phyloP scores from a whole-genome alignment of 2,888 invertebrate species.

The Melanchra persicariae region DNA sequence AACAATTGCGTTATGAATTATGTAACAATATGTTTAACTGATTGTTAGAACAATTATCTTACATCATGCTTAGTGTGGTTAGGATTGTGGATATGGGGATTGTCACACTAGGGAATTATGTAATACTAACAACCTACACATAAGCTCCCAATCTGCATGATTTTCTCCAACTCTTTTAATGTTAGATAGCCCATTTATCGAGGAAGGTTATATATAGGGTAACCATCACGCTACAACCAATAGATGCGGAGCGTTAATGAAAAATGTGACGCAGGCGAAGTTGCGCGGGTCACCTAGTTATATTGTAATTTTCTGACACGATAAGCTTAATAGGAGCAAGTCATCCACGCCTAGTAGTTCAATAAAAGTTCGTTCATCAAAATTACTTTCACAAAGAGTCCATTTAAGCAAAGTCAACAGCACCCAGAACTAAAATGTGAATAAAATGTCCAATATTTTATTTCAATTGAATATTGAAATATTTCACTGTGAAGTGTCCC shows the following conservation, averaged over 20 bases:
- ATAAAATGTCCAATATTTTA: slow-evolving; percentile 38
- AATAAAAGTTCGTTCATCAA: not conserved
- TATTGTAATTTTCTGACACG: too few relatives aligned
- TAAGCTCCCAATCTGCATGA: too few relatives aligned
- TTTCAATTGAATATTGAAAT: slow-evolving; percentile 54
- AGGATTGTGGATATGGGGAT: slow-evolving; percentile 22
- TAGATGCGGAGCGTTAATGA: too few relatives aligned
- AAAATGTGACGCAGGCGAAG: too few relatives aligned
- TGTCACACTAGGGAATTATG: not conserved
- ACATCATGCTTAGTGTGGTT: slow-evolving; percentile 27
- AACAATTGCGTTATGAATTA: slow-evolving; percentile 22
- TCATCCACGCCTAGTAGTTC: too few relatives aligned
- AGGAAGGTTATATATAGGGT: too few relatives aligned
- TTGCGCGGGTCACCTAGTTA: too few relatives aligned
- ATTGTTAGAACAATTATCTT: slow-evolving; percentile 50
- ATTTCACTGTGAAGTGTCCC: slow-evolving; percentile 53
- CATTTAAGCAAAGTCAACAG: slow-evolving; percentile 25
- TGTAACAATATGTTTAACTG: slow-evolving; percentile 6
- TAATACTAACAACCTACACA: too few relatives aligned
- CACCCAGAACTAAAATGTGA: slow-evolving; percentile 25
- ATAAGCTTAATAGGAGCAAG: too few relatives aligned
- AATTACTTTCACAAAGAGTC: slow-evolving; percentile 4
- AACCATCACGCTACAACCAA: too few relatives aligned
- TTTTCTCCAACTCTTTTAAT: too few relatives aligned
- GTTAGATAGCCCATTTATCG: too few relatives aligned